Evolutionary conservation across 2,888 invertebrate species (phyloP).

Genomic region (Gortyna flavago): DNA sequence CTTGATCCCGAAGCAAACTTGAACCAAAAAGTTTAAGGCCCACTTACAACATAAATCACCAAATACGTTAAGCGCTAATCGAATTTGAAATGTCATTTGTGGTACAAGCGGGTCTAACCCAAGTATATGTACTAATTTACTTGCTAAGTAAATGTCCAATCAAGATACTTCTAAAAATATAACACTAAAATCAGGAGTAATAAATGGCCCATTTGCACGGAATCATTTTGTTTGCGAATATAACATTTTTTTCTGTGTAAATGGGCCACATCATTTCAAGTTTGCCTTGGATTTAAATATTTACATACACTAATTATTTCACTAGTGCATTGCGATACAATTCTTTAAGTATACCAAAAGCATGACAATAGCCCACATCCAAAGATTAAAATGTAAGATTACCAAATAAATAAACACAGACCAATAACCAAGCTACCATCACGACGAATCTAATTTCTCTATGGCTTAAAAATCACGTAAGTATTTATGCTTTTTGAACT

Average conservation of each 20-base stretch:
- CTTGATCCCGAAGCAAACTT: slow-evolving; percentile 14
- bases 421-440: slow-evolving; percentile 37
- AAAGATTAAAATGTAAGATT: slow-evolving; percentile 14
- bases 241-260: neutral
- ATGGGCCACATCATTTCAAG: neutral
- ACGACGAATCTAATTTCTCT: neutral
- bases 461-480: neutral
- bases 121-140: neutral
- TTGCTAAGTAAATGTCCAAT: neutral
- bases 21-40: neutral
- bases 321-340: neutral
- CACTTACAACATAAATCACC: neutral
- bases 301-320: neutral
- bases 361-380: slow-evolving; percentile 23
- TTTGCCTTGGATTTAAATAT: slow-evolving; percentile 7
- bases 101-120: neutral
- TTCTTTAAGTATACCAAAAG: slow-evolving; percentile 5
- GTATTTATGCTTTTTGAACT: slow-evolving; percentile 17
- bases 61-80: neutral
- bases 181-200: too few relatives aligned
- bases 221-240: neutral
- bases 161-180: neutral
- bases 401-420: slow-evolving; percentile 19
- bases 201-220: neutral
- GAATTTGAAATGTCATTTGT: neutral